Evolutionary conservation across 2,113 vertebrate genomes (phyloP).

Genomic region (Anseranas semipalmata): DNA sequence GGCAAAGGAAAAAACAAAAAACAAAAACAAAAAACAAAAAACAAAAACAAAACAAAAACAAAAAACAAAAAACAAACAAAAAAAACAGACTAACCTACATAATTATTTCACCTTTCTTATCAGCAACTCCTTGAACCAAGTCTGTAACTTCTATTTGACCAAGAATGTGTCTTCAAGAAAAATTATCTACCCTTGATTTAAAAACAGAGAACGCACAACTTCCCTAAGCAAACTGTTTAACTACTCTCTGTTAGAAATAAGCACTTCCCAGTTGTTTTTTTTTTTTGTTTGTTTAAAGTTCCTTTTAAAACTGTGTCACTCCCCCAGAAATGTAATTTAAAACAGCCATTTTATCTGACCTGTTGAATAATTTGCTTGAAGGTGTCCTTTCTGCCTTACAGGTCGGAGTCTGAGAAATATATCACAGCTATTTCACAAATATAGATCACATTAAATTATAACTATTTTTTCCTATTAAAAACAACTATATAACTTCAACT

Average conservation of each 20-base stretch:
- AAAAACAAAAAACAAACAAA: too few species aligned
- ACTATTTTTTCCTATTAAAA: conserved; percentile 45
- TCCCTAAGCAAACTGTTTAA: neutral
- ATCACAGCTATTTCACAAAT: conserved; percentile 41
- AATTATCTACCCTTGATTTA: neutral
- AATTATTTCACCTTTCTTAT: neutral
- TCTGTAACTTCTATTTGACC: neutral
- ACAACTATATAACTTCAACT: conserved; percentile 24
- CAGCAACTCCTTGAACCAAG: neutral
- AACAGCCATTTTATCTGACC: conserved; percentile 39
- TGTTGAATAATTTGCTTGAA: conserved; percentile 42
- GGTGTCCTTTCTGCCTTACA: neutral
- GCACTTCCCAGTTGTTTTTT: neutral
- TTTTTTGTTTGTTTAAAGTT: too few species aligned
- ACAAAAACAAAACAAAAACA: neutral
- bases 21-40: too few species aligned
- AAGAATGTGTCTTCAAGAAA: neutral
- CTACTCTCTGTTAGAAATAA: neutral
- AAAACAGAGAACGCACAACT: neutral
- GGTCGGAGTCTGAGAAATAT: conserved; percentile 23
- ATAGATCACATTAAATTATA: conserved; percentile 55
- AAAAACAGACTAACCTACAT: neutral
- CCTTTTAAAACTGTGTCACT: neutral
- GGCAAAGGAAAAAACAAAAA: neutral
- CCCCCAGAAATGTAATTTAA: conserved; percentile 8